Evolutionary conservation across 2,797 vertebrate genomes (phyloP).

Genomic region (Myotis findleyi): DNA sequence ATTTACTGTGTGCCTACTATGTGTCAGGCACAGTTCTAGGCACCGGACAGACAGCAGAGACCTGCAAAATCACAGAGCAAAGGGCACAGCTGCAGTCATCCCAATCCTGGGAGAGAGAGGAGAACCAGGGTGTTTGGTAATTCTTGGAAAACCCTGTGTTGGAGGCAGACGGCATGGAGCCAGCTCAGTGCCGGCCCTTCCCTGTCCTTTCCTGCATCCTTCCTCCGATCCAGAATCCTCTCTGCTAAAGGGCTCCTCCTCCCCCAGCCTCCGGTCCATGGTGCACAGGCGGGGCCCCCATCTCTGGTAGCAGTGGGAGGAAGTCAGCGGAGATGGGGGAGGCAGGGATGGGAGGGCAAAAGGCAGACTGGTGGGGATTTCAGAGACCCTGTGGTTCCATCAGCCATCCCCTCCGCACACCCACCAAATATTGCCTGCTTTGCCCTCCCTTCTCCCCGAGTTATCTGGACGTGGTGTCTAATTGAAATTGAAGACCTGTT

Average conservation of each 20-base stretch:
- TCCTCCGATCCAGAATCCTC: background rate
- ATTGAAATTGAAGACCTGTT: conserved; percentile 78
- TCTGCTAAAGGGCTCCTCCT: background rate
- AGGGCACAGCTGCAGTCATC: background rate
- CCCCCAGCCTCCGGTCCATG: background rate
- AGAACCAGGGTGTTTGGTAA: rapidly evolving
- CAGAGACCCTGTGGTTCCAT: background rate
- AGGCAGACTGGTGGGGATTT: background rate
- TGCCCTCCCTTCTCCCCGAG: background rate
- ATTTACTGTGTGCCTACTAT: background rate
- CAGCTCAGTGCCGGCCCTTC: background rate
- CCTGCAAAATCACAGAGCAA: background rate
- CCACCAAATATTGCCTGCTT: background rate
- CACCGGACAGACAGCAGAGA: background rate
- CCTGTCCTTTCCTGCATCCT: background rate
- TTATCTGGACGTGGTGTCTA: conserved; percentile 73
- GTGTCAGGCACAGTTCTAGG: background rate
- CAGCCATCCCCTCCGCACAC: rapidly evolving
- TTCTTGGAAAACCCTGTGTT: background rate
- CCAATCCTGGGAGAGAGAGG: background rate
- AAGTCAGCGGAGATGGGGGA: background rate
- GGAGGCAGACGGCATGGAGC: background rate
- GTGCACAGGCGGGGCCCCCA: background rate
- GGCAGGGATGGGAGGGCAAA: background rate
- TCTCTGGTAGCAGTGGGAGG: background rate